Evolutionary conservation across 1,140 invertebrate genomes (phyloP), one percentile per base, ranked within the genome.

Genomic region (Trinorchestia longiramus): DNA sequence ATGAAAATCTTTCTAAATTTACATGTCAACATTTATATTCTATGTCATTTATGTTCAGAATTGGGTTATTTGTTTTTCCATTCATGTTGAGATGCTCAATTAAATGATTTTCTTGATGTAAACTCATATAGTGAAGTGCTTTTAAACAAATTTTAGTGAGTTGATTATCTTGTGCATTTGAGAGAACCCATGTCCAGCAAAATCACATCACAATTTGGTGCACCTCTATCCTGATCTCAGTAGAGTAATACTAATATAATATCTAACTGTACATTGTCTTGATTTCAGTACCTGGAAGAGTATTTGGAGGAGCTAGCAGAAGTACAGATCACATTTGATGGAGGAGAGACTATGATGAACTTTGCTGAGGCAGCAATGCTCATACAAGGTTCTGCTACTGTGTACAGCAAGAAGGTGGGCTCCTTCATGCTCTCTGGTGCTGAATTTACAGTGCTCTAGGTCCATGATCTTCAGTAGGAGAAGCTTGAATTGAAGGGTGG

Each of bases 341-440:
- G 96, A 87, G 97, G 97, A 19, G 96, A 96, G 94, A 97, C 97
- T 1, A 97, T 97, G 11, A 97, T 97, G 97, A 97, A 98, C 96
- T 98, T 98, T 97, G 97, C 97, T 92, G 97, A 98, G 96, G 97
- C 97, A 95, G 97, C 97, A 41, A 97, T 98, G 96, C 96, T 98
- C n/a, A 97, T 98, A 95, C 97, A 98, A 97, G 97, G 97, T 77
- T 97, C 97, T 95, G 97, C 97, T 28, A 97, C 97, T 97, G 97
- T 98, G n/a, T 98, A 98, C 96, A 97, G 97, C 96, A 97, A 97
- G 97, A 97, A 97, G 97, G 97, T 97, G 95, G 57, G 96, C 41
- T 77, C 15, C 62, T 77, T 11, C 62, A 23, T 77, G 28, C 62
- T 77, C 28, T 36, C 62, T 77, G 28, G 28, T 77, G 62, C 11